Evolutionary conservation across 2,113 vertebrate species (phyloP).

Genomic region (Perca fluviatilis): DNA sequence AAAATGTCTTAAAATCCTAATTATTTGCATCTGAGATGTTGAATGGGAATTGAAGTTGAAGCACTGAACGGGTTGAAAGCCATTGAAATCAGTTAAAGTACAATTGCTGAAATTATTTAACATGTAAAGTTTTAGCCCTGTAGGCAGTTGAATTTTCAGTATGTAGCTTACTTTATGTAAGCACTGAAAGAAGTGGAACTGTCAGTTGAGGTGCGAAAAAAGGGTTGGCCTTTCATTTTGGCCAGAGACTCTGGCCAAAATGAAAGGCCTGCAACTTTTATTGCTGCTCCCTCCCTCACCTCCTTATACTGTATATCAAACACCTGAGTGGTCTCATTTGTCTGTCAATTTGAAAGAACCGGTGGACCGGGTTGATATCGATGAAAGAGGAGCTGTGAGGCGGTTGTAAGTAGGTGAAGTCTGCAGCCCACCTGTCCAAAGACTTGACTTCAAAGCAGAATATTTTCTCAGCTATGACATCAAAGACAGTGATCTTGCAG

Average conservation of each 20-base stretch:
- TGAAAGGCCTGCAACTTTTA: neutral
- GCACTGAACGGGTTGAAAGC: neutral
- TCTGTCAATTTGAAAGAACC: neutral
- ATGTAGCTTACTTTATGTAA: neutral
- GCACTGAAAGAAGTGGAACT: neutral
- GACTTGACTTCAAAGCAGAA: neutral
- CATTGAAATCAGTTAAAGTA: neutral
- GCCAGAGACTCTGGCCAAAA: neutral
- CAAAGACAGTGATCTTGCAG: neutral
- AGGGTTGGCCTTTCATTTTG: neutral
- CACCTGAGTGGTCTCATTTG: constrained; percentile 13
- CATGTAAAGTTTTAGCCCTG: neutral
- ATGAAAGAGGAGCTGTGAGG: neutral
- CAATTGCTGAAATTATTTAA: neutral
- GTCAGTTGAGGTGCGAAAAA: neutral
- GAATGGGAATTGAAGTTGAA: neutral
- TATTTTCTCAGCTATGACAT: neutral
- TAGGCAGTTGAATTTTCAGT: neutral
- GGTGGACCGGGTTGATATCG: constrained; percentile 31
- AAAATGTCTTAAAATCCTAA: neutral
- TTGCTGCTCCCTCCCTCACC: constrained; percentile 16
- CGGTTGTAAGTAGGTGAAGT: constrained; percentile 5
- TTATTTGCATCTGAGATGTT: neutral
- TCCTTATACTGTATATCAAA: constrained; percentile 52
- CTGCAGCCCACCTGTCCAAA: neutral